Conservation (phyloP, 1,140 invertebrate species). For the Phocides pigmalion region DNA sequence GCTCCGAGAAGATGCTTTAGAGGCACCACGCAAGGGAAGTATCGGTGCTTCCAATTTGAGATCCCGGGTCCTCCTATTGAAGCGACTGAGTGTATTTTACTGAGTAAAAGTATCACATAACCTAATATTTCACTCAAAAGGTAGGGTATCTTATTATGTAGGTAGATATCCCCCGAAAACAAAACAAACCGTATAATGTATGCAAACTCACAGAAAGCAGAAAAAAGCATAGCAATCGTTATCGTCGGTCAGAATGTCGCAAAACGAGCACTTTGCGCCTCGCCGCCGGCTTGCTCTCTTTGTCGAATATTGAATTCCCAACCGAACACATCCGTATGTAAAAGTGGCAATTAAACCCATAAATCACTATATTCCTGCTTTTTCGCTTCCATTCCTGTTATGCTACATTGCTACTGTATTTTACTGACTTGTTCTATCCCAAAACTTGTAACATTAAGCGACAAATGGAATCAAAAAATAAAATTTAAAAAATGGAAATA, state of each 20-base stretch:
- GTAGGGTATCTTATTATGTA: neutral
- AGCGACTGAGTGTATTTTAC: too few species aligned
- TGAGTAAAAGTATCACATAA: too few species aligned
- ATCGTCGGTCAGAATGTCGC: conserved; percentile 21
- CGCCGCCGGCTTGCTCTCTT: conserved; percentile 52
- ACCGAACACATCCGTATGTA: conserved; percentile 48
- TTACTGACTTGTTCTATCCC: conserved; percentile 37
- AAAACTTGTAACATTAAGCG: neutral
- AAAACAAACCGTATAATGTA: conserved; percentile 11
- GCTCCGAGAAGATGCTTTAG: too few species aligned
- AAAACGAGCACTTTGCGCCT: conserved; percentile 47
- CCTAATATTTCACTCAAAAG: too few species aligned
- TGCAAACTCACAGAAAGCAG: conserved; percentile 31
- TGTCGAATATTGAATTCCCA: conserved; percentile 68
- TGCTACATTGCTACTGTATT: conserved; percentile 46
- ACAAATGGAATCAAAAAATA: too few species aligned
- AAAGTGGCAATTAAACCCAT: conserved; percentile 70
- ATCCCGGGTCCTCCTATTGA: too few species aligned
- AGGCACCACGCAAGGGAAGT: too few species aligned
- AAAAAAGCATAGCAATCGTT: conserved; percentile 37
- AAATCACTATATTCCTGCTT: conserved; percentile 63
- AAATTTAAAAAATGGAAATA: too few species aligned
- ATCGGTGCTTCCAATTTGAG: too few species aligned
- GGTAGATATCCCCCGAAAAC: neutral
- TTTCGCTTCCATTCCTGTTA: conserved; percentile 52